phyloP scores from a whole-genome alignment of 2,888 invertebrate species.

The Melanophora roralis region DNA sequence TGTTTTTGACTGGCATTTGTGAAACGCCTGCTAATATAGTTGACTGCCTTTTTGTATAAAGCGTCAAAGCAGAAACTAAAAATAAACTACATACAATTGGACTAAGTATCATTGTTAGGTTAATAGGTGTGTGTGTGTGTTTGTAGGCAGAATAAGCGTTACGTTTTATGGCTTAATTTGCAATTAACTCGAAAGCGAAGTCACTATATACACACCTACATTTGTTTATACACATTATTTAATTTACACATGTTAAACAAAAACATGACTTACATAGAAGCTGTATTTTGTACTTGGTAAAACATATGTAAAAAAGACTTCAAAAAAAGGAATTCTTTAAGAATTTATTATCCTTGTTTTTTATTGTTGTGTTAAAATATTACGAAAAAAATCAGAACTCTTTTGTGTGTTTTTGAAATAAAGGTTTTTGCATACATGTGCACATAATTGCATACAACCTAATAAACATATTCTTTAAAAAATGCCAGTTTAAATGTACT shows the following conservation, averaged over 20 bases:
- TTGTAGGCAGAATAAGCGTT: neutral
- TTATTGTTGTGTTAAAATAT: no score
- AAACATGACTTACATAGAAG: constrained; percentile 1
- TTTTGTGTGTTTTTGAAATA: no score
- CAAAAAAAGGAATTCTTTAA: neutral
- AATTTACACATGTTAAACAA: constrained; percentile 11
- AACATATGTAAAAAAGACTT: neutral
- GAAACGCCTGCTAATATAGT: constrained; percentile 17
- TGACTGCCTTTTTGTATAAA: neutral
- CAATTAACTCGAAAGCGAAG: neutral
- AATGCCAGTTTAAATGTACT: no score
- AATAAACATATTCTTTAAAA: no score
- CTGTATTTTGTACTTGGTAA: neutral
- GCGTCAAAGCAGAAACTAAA: neutral
- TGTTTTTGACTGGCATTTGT: constrained; percentile 39
- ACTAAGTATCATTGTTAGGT: neutral
- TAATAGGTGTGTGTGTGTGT: neutral
- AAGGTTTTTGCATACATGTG: no score
- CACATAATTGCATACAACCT: no score
- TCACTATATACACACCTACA: neutral
- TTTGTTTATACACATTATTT: neutral
- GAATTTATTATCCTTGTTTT: no score
- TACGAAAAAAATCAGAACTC: neutral
- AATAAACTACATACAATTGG: constrained; percentile 6
- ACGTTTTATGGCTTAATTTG: constrained; percentile 9